Base-by-base conservation (phyloP, 2,113 vertebrate genomes). In the Boulengeromyrus knoepffleri region DNA sequence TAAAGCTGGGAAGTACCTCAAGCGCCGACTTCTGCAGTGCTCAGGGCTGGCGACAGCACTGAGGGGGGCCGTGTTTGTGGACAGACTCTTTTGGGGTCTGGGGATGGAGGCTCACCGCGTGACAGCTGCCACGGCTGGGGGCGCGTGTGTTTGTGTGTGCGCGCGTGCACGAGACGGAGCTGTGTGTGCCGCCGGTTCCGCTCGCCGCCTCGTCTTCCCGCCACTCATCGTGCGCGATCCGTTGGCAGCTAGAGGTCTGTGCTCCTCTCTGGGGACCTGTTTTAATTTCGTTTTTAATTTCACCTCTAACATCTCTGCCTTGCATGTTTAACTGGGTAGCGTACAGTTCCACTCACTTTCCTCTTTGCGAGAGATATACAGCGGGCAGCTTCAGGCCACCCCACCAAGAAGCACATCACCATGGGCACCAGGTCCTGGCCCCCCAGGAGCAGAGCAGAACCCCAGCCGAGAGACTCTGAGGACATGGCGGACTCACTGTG, bases 251-350 rank as follows among this genome's bases (percentile, higher is more conserved):
- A 93, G 97, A 98, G 96, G 95, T 96, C 97, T 96, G 95, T 97
- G 95, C 94, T 95, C 94, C 92, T 97, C 97, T 96, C 96, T 96
- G 95, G 97, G 94, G 96, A 96, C 95, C 94, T 96, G 94, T 96
- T 77, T 77, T 24, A 49, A 49, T 46, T 89, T 66, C 3, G n/a
- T 47, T 24, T 42, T 92, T 91, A 90, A 93, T 90, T 94, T 47
- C 83, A 46, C 92, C 88, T 94, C 93, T 96, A 94, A 95, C 93
- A 93, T 95, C 93, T 97, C 96, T 95, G 95, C 97, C 95, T 96
- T 99, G 99, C 99, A 99, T 99, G 98, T 96, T 96, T 97, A 96
- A 97, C 94, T 94, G 96, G 93, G 96, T 97, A 97, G 97, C 96
- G 96, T 96, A 96, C 89, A 91, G 93, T 97, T 96, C 94, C 95